Percentiles rank a stretch among this genome's conserved stretches.
phyloP scores from a whole-genome alignment of 2,888 invertebrate species.

The Hirtodrosophila cameraria region DNA sequence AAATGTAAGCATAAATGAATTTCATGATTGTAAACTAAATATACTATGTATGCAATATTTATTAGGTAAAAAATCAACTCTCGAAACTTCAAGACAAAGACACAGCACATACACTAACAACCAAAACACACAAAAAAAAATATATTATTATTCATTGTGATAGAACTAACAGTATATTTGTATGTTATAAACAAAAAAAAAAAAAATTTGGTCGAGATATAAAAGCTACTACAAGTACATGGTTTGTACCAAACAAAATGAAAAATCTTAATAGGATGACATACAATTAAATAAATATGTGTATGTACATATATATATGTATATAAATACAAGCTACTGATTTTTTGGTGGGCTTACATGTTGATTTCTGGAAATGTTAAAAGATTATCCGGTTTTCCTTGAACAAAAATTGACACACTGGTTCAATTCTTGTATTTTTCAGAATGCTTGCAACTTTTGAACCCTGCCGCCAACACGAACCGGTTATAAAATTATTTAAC shows the following conservation, averaged over 20 bases:
- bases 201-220: conserved; percentile 11
- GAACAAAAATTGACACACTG: too few relatives aligned
- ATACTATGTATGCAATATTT: conserved; percentile 19
- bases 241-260: conserved; percentile 31
- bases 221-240: conserved; percentile 25
- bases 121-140: conserved; percentile 37
- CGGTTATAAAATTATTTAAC: too few relatives aligned
- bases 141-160: conserved; percentile 72
- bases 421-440: too few relatives aligned
- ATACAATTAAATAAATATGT: conserved; percentile 33
- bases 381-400: too few relatives aligned
- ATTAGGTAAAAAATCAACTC: conserved; percentile 19
- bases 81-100: conserved; percentile 42
- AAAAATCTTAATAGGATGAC: conserved; percentile 36
- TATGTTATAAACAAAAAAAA: conserved; percentile 53
- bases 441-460: too few relatives aligned
- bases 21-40: conserved; percentile 25
- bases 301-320: conserved; percentile 19
- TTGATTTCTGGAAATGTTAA: too few relatives aligned
- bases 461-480: too few relatives aligned
- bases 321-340: conserved; percentile 1
- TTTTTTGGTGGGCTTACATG: background rate
- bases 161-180: conserved; percentile 71
- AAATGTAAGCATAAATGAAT: conserved; percentile 41
- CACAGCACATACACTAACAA: conserved; percentile 29